Evolutionary conservation across 2,113 vertebrate genomes (phyloP).

Genomic region (Dunckerocampus dactyliophorus): DNA sequence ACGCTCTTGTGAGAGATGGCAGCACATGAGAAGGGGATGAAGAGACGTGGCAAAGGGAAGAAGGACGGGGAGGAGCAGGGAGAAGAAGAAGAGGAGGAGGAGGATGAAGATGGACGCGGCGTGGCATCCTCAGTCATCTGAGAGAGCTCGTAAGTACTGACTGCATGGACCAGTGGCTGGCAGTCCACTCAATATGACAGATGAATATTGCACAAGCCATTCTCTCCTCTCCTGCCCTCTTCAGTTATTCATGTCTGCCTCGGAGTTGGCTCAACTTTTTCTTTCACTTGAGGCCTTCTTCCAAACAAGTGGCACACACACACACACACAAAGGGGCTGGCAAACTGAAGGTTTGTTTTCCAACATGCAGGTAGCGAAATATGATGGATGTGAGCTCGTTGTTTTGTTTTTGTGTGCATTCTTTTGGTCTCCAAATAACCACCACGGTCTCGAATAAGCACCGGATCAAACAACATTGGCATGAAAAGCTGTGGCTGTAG

Average conservation of each 20-base stretch:
- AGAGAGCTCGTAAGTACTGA: conserved; percentile 56
- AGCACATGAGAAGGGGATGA: conserved; percentile 45
- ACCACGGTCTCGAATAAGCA: too few relatives aligned
- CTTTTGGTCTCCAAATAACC: neutral
- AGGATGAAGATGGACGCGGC: conserved; percentile 26
- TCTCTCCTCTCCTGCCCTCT: conserved; percentile 67
- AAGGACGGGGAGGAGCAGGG: conserved; percentile 5
- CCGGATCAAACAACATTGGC: too few relatives aligned
- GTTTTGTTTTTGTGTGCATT: conserved; percentile 23
- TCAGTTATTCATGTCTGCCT: conserved; percentile 73
- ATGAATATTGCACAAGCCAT: conserved; percentile 78
- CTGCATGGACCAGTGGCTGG: conserved; percentile 59
- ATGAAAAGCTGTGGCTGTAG: too few relatives aligned
- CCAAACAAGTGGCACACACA: neutral
- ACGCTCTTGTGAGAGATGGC: conserved; percentile 48
- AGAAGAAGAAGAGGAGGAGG: conserved; percentile 18
- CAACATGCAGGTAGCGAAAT: neutral
- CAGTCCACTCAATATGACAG: conserved; percentile 77
- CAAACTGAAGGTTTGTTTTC: neutral
- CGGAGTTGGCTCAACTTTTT: conserved; percentile 61
- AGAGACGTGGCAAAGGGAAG: conserved; percentile 22
- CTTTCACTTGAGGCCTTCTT: conserved; percentile 36
- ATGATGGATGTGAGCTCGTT: conserved; percentile 2
- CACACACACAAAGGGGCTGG: neutral
- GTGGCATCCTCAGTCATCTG: conserved; percentile 55